Conservation (phyloP, 2,797 vertebrate species). For the Esox lucius region DNA sequence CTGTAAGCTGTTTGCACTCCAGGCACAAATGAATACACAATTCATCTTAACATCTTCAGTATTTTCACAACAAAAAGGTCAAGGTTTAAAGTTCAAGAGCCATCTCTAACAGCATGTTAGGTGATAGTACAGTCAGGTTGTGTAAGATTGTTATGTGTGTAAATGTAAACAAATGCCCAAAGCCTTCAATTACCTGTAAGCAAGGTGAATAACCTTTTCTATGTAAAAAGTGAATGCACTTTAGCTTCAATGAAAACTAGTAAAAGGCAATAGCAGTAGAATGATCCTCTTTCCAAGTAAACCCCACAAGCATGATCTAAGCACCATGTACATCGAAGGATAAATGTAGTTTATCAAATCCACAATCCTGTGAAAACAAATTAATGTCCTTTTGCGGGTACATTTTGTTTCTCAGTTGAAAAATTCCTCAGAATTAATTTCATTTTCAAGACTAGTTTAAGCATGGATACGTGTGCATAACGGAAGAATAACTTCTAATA, state of each 20-base stretch:
- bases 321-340: constrained; percentile 11
- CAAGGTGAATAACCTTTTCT: constrained; percentile 19
- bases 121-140: constrained; percentile 5
- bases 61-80: constrained; percentile 39
- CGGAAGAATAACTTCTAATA: constrained; percentile 10
- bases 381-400: constrained; percentile 39
- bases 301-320: constrained; percentile 25
- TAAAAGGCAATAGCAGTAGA: constrained; percentile 12
- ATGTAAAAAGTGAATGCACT: constrained; percentile 20
- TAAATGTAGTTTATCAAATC: constrained; percentile 10
- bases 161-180: constrained; percentile 28
- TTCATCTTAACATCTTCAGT: constrained; percentile 41
- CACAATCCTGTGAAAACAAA: constrained; percentile 5
- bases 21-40: constrained; percentile 69
- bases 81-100: constrained; percentile 28
- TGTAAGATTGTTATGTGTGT: constrained; percentile 4
- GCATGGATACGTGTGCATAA: constrained; percentile 29
- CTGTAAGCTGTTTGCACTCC: constrained; percentile 63
- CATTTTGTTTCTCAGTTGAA: constrained; percentile 45
- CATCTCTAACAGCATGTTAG: constrained; percentile 8
- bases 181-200: constrained; percentile 23
- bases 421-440: constrained; percentile 31
- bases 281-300: constrained; percentile 12
- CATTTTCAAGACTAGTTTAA: constrained; percentile 14
- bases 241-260: neutral